These are phyloP conservation scores for Crotalus viridis DNA, from an alignment of 2,113 vertebrate genomes.

Conservation along the genomic window DNA sequence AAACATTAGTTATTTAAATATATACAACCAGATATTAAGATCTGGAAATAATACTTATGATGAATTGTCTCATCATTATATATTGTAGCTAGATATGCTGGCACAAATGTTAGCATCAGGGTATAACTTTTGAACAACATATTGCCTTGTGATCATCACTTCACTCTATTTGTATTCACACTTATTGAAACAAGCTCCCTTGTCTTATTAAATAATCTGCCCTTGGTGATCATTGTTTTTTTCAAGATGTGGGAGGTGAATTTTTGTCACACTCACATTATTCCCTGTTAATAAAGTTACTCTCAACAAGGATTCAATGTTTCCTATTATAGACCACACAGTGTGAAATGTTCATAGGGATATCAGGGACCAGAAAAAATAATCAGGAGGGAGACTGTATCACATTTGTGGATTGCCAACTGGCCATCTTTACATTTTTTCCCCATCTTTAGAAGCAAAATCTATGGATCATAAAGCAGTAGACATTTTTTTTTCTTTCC, in stretches of 20 bases:
- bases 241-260: neutral
- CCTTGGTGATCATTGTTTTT: neutral
- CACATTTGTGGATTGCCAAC: neutral
- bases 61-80: neutral
- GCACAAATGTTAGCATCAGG: slow-evolving; percentile 10
- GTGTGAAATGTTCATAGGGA: neutral
- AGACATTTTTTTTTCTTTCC: slow-evolving; percentile 10
- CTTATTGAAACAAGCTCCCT: neutral
- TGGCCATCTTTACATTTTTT: neutral
- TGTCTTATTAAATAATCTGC: slow-evolving; percentile 2
- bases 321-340: neutral
- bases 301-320: neutral
- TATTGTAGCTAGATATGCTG: neutral
- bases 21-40: neutral
- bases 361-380: neutral
- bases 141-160: neutral
- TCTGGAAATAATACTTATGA: slow-evolving; percentile 4
- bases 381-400: neutral
- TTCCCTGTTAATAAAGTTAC: neutral
- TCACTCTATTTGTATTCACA: slow-evolving; percentile 23
- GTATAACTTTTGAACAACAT: slow-evolving; percentile 42
- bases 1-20: slow-evolving; percentile 21
- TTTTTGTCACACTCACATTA: neutral
- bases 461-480: slow-evolving; percentile 6
- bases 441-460: neutral